A percentile compares a stretch with the other conserved stretches of the same genome.
phyloP scores from a whole-genome alignment of 2,888 invertebrate genomes.

The Masnerella sp. region DNA sequence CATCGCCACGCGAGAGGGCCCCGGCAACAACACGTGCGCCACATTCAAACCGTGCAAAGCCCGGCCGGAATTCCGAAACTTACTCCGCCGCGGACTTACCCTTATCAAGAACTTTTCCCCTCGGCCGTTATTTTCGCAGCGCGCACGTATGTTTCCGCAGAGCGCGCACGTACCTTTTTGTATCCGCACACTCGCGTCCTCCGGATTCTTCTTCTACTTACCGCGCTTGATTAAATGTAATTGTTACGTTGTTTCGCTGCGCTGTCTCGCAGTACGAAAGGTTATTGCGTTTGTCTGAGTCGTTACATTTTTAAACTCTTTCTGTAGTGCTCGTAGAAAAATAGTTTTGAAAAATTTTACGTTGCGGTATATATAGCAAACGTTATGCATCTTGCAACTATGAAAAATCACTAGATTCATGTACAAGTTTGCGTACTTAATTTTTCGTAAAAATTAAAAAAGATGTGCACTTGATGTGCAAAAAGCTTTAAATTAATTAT shows the following conservation, averaged over 20 bases:
- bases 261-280: constrained; percentile 15
- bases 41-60: constrained; percentile 47
- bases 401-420: too few relatives aligned
- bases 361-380: neutral
- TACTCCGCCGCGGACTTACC: constrained; percentile 40
- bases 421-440: too few relatives aligned
- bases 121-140: constrained; percentile 21
- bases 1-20: constrained; percentile 51
- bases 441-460: too few relatives aligned
- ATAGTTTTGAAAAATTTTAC: too few relatives aligned
- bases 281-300: neutral
- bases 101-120: constrained; percentile 41
- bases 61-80: constrained; percentile 26
- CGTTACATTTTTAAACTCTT: neutral
- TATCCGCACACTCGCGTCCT: constrained; percentile 5
- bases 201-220: constrained; percentile 25
- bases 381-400: too few relatives aligned
- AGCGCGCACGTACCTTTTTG: neutral
- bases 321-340: neutral
- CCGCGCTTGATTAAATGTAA: constrained; percentile 39
- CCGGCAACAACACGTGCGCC: constrained; percentile 52
- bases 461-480: too few relatives aligned
- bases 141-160: neutral
- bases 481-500: too few relatives aligned
- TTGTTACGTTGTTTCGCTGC: constrained; percentile 26